A percentile compares a stretch with the other conserved stretches of the same genome.
phyloP scores from a whole-genome alignment of 2,888 invertebrate species.

The Trichopoda pennipes region DNA sequence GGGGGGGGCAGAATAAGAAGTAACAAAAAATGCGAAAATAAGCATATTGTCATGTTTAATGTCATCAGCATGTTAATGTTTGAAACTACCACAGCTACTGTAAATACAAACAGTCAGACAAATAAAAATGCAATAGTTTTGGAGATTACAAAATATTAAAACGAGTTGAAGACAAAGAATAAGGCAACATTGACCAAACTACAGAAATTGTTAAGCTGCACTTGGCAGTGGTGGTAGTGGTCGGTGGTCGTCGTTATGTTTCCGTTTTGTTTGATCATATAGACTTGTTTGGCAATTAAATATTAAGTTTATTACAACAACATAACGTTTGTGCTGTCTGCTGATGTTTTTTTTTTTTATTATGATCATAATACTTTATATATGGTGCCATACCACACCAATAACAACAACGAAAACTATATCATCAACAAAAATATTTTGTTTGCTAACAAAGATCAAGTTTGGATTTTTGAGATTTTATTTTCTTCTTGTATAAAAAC shows the following conservation, averaged over 20 bases:
- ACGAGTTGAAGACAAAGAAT: conserved; percentile 36
- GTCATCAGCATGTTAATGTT: conserved; percentile 63
- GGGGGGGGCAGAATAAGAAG: neutral
- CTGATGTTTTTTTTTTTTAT: conserved; percentile 11
- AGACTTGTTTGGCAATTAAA: conserved; percentile 65
- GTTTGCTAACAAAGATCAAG: conserved; percentile 55
- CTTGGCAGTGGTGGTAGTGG: conserved; percentile 37
- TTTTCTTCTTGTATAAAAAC: neutral
- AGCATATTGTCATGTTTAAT: conserved; percentile 61
- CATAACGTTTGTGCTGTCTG: conserved; percentile 19
- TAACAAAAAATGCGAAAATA: conserved; percentile 23
- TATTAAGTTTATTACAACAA: conserved; percentile 58
- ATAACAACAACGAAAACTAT: conserved; percentile 7
- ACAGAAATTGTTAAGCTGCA: conserved; percentile 3
- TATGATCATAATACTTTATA: conserved; percentile 4
- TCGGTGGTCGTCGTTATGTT: conserved; percentile 4
- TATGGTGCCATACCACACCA: conserved; percentile 7
- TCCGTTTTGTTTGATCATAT: conserved; percentile 38
- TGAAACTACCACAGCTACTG: conserved; percentile 59
- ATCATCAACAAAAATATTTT: conserved; percentile 25
- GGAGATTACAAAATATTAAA: conserved; percentile 59
- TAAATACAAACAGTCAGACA: conserved; percentile 24
- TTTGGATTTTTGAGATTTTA: conserved; percentile 52
- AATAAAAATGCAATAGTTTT: conserved; percentile 51
- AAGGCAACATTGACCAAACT: conserved; percentile 12